These are phyloP conservation scores for Alca torda DNA, from an alignment of 2,797 vertebrate genomes.

Conservation along the genomic window DNA sequence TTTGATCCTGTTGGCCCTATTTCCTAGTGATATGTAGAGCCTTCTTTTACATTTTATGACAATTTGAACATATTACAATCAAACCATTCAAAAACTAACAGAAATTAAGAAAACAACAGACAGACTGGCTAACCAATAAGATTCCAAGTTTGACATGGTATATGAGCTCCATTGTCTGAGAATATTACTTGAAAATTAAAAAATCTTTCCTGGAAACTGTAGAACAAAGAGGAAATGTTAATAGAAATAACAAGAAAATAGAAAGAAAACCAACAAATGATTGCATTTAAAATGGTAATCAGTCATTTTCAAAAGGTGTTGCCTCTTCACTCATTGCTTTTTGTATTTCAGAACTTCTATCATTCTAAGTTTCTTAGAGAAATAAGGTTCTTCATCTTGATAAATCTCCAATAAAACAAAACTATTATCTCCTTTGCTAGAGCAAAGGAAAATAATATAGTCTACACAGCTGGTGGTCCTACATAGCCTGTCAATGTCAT, in stretches of 20 bases:
- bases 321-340: background rate
- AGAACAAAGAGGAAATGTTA: conserved; percentile 20
- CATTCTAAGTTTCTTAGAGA: conserved; percentile 45
- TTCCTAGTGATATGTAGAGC: background rate
- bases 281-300: conserved; percentile 36
- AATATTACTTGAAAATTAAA: conserved; percentile 16
- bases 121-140: background rate
- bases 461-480: conserved; percentile 14
- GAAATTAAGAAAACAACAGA: conserved; percentile 10
- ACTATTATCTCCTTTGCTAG: background rate
- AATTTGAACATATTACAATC: background rate
- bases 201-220: conserved; percentile 24
- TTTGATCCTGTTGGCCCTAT: background rate
- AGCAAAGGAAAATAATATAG: background rate
- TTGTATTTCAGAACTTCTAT: conserved; percentile 16
- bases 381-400: conserved; percentile 7
- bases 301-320: conserved; percentile 31
- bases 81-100: background rate
- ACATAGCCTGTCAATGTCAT: background rate
- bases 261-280: conserved; percentile 15
- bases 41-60: background rate
- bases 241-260: conserved; percentile 13
- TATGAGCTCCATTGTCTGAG: background rate
- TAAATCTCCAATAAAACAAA: background rate
- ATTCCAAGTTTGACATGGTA: background rate